Conservation (phyloP, 2,888 invertebrate genomes). For the Melikaiella ostensackeni region DNA sequence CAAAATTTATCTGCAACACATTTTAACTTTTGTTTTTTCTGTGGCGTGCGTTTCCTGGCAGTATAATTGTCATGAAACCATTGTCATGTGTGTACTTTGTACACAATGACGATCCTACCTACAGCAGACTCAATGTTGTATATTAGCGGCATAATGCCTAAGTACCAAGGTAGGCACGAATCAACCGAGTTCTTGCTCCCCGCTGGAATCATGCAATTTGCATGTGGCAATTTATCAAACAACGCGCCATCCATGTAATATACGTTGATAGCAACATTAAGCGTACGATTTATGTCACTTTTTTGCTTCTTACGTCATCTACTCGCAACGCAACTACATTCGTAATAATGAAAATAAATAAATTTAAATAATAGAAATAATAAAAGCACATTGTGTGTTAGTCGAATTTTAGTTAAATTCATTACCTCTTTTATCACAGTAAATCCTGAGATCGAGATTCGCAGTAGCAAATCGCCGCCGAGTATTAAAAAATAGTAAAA, state of each 20-base stretch:
- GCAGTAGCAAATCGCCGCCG: no score
- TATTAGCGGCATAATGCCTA: constrained; percentile 17
- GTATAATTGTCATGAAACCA: constrained; percentile 39
- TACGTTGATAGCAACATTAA: constrained; percentile 75
- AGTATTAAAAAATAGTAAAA: no score
- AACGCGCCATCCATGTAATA: constrained; percentile 74
- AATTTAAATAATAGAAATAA: no score
- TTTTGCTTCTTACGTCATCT: constrained; percentile 24
- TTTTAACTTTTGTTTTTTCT: no score
- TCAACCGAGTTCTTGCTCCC: constrained; percentile 27
- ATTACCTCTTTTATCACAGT: no score
- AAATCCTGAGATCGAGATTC: no score
- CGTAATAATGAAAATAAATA: constrained; percentile 32
- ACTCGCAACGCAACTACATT: constrained; percentile 6
- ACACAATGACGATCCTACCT: constrained; percentile 5
- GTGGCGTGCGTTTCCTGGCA: neutral
- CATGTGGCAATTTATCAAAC: constrained; percentile 75
- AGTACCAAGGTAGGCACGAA: constrained; percentile 33
- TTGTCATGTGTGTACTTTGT: constrained; percentile 10
- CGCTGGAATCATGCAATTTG: constrained; percentile 65
- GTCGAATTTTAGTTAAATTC: neutral
- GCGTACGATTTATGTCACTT: constrained; percentile 68
- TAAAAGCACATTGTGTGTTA: no score
- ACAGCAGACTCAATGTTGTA: constrained; percentile 19
- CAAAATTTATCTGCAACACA: no score